A percentile compares a stretch with the other conserved stretches of the same genome.
phyloP scores from a whole-genome alignment of 2,888 invertebrate species.

The Acanthopleura granulata region DNA sequence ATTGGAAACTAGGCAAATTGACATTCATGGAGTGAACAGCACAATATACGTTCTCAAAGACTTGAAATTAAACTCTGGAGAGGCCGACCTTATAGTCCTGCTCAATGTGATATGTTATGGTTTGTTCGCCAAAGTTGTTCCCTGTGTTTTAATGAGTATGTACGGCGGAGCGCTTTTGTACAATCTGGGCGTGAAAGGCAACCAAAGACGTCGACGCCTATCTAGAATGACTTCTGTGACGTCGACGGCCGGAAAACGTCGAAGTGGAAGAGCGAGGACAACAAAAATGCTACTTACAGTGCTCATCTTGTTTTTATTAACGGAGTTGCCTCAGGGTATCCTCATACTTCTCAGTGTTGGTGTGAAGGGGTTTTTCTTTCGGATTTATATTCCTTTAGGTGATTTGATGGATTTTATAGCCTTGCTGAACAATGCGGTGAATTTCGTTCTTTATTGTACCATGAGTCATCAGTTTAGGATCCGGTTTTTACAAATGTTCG shows the following conservation, averaged over 20 bases:
- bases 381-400: conserved; percentile 74
- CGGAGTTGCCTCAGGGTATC: conserved; percentile 88
- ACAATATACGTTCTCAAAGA: conserved; percentile 46
- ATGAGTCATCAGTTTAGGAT: conserved; percentile 89
- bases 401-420: conserved; percentile 93
- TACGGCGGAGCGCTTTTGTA: conserved; percentile 69
- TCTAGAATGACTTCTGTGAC: conserved; percentile 43
- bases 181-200: conserved; percentile 46
- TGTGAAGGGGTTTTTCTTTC: conserved; percentile 76
- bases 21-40: conserved; percentile 30
- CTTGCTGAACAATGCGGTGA: conserved; percentile 90
- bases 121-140: conserved; percentile 90
- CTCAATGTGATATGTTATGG: conserved; percentile 71
- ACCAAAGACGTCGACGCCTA: conserved; percentile 44
- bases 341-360: conserved; percentile 81
- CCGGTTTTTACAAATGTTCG: conserved; percentile 50
- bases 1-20: conserved; percentile 69
- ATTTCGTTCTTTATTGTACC: conserved; percentile 91
- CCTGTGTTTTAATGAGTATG: conserved; percentile 87
- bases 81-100: conserved; percentile 45
- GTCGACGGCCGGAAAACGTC: conserved; percentile 31
- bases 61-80: conserved; percentile 46
- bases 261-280: conserved; percentile 76
- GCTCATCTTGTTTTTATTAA: conserved; percentile 86
- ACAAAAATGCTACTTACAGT: conserved; percentile 90